These are phyloP conservation scores for Sialia sialis DNA, from an alignment of 2,113 vertebrate genomes.

Conservation along the genomic window DNA sequence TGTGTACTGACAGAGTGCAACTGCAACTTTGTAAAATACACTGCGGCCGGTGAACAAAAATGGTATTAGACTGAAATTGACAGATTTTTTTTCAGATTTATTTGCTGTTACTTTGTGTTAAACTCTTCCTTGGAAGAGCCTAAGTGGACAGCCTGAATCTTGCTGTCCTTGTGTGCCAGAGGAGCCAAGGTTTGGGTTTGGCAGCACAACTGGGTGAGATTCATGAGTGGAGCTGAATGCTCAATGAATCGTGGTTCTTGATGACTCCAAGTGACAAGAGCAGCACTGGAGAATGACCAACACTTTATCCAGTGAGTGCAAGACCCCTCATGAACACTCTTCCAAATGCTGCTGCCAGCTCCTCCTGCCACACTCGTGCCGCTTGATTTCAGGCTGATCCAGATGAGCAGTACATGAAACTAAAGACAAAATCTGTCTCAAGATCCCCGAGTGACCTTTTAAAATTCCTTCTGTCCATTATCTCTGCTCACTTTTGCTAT, in stretches of 20 bases:
- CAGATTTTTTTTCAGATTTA: background rate
- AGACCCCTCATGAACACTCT: background rate
- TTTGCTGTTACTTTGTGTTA: background rate
- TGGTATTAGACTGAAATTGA: fast-evolving
- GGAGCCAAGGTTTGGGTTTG: background rate
- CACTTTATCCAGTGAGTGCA: background rate
- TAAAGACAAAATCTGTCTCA: background rate
- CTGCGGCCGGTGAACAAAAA: background rate
- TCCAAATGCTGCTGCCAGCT: background rate
- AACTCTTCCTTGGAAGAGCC: background rate
- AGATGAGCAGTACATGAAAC: background rate
- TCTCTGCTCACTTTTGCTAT: background rate
- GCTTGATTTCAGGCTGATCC: background rate
- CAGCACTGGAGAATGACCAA: background rate
- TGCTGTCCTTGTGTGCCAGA: background rate
- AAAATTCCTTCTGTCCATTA: background rate
- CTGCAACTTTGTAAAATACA: background rate
- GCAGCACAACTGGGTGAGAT: background rate
- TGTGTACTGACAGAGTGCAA: background rate
- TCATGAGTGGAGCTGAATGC: background rate
- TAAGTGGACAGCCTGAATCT: background rate
- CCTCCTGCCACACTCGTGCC: background rate
- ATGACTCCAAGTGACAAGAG: background rate
- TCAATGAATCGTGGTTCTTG: background rate
- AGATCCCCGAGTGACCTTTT: background rate